phyloP scores from a whole-genome alignment of 2,888 invertebrate genomes.

The Eupithecia insigniata region DNA sequence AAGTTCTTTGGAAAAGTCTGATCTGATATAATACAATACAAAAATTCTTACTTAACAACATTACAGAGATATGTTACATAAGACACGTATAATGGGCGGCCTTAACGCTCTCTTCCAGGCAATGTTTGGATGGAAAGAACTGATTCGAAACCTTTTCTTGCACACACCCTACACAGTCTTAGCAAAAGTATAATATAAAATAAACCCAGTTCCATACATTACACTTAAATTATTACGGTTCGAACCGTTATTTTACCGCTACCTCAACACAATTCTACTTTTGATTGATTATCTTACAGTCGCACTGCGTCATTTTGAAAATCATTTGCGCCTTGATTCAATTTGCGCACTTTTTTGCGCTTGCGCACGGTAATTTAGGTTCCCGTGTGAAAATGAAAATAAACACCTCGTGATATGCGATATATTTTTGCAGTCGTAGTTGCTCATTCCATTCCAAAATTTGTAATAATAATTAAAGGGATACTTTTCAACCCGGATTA shows the following conservation, averaged over 20 bases:
- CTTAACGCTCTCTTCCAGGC: too few species aligned
- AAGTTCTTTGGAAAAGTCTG: too few species aligned
- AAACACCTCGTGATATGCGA: not conserved
- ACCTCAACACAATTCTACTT: conserved; percentile 16
- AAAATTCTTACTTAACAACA: too few species aligned
- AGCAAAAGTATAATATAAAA: not conserved
- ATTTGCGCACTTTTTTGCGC: conserved; percentile 20
- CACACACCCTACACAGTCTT: not conserved
- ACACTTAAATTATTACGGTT: not conserved
- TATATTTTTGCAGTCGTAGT: not conserved
- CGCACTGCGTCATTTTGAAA: conserved; percentile 23
- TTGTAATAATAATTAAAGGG: not conserved
- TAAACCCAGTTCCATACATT: not conserved
- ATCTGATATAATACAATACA: too few species aligned
- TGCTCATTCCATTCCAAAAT: not conserved
- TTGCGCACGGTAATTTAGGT: conserved; percentile 13
- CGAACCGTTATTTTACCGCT: conserved; percentile 5
- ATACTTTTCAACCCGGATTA: not conserved
- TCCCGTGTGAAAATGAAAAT: conserved; percentile 21
- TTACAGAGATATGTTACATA: too few species aligned
- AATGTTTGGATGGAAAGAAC: too few species aligned
- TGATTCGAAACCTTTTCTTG: not conserved
- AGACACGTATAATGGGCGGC: too few species aligned
- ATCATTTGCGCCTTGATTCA: conserved; percentile 30
- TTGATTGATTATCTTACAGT: conserved; percentile 24